Conservation (phyloP, 2,797 vertebrate genomes). For the Leptodactylus fallax region DNA sequence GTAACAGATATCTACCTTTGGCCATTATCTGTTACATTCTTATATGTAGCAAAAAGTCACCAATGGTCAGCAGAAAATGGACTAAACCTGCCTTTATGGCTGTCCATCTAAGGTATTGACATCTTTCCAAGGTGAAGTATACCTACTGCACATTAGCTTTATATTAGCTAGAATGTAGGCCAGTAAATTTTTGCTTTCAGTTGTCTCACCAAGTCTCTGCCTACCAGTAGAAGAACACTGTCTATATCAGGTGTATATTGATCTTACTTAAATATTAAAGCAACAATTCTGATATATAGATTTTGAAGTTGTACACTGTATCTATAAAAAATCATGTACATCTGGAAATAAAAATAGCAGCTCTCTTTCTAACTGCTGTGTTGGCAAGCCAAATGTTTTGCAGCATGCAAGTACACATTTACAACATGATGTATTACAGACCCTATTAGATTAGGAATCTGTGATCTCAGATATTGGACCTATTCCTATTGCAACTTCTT, state of each 20-base stretch:
- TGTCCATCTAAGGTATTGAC: too few species aligned
- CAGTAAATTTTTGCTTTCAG: not conserved
- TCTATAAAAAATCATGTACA: too few species aligned
- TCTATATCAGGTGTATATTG: not conserved
- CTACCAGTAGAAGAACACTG: not conserved
- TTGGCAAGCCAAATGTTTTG: not conserved
- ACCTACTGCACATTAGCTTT: too few species aligned
- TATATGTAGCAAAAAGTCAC: too few species aligned
- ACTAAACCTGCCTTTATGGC: too few species aligned
- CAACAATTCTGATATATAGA: not conserved
- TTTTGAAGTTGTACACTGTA: not conserved
- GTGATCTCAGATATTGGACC: not conserved
- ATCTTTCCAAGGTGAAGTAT: too few species aligned
- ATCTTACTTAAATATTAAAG: not conserved
- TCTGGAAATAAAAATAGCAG: too few species aligned
- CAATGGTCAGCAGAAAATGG: too few species aligned
- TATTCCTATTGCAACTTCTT: too few species aligned
- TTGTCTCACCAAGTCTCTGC: not conserved
- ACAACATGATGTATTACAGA: not conserved
- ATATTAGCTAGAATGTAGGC: too few species aligned
- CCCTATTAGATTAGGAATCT: not conserved
- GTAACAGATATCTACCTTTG: too few species aligned
- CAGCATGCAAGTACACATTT: not conserved
- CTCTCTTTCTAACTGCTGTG: not conserved
- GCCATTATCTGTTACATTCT: too few species aligned